Evolutionary conservation across 1,140 invertebrate genomes (phyloP).

Genomic region (Nasonia vitripennis): DNA sequence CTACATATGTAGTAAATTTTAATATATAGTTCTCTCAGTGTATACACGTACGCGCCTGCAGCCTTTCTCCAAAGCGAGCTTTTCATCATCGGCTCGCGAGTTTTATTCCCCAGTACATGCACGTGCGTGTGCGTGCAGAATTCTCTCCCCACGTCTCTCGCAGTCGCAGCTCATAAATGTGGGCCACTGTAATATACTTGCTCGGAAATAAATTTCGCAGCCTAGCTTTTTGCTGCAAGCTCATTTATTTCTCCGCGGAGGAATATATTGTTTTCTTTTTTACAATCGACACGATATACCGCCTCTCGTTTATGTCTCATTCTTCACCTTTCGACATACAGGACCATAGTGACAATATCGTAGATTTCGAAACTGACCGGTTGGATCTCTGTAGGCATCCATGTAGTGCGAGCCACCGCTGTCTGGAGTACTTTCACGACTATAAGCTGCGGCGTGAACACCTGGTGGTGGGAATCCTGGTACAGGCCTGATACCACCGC

Average conservation of each 20-base stretch:
- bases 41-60: too few relatives aligned
- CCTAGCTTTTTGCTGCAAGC: not conserved
- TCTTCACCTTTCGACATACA: too few relatives aligned
- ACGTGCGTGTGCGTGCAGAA: not conserved
- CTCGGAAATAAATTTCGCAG: not conserved
- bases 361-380: conserved; percentile 77
- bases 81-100: conserved; percentile 22
- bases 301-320: too few relatives aligned
- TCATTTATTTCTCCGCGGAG: not conserved
- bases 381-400: conserved; percentile 88
- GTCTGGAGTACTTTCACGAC: conserved; percentile 88
- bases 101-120: not conserved
- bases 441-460: conserved; percentile 80
- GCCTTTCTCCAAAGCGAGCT: conserved; percentile 13
- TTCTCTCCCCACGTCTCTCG: not conserved
- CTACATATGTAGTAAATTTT: too few relatives aligned
- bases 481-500: conserved; percentile 76
- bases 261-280: not conserved
- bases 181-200: conserved; percentile 20
- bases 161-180: conserved; percentile 36
- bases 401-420: conserved; percentile 89
- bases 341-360: too few relatives aligned
- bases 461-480: conserved; percentile 73
- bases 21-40: too few relatives aligned
- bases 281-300: too few relatives aligned